Evolutionary conservation across 2,888 invertebrate genomes (phyloP).

Genomic region (Elegia similella): DNA sequence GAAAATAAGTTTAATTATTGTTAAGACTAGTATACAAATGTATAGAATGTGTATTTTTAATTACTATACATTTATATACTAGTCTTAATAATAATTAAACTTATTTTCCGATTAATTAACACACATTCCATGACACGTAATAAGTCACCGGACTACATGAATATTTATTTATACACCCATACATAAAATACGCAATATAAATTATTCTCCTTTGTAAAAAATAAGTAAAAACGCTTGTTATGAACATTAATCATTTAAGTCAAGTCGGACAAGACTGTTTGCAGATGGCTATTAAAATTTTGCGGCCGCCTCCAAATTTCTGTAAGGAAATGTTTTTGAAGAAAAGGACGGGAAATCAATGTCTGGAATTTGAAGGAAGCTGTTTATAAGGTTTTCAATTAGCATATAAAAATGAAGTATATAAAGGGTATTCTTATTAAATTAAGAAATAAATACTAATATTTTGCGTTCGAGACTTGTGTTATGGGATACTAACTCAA

Average conservation of each 20-base stretch:
- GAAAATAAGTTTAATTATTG: no score
- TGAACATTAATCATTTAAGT: constrained; percentile 12
- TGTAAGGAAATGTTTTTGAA: neutral
- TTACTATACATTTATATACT: no score
- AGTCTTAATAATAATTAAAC: no score
- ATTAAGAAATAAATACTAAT: no score
- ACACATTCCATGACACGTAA: constrained; percentile 5
- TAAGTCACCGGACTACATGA: constrained; percentile 3
- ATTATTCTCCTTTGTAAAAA: constrained; percentile 3
- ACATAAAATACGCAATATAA: constrained; percentile 9
- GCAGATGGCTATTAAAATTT: constrained; percentile 6
- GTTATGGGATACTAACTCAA: no score
- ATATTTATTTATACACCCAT: constrained; percentile 13
- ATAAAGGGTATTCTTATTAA: no score
- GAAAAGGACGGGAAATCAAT: neutral
- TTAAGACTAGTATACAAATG: no score
- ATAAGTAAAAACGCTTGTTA: constrained; percentile 15
- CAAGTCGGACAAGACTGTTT: neutral
- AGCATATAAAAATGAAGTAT: neutral
- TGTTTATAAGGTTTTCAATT: neutral
- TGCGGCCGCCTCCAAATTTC: neutral
- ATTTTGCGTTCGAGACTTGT: no score
- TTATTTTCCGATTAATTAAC: no score
- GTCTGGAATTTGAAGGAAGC: neutral
- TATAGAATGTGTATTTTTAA: no score